Evolutionary conservation across 1,140 invertebrate genomes (phyloP).

Genomic region (Trypoxylus dichotomus): DNA sequence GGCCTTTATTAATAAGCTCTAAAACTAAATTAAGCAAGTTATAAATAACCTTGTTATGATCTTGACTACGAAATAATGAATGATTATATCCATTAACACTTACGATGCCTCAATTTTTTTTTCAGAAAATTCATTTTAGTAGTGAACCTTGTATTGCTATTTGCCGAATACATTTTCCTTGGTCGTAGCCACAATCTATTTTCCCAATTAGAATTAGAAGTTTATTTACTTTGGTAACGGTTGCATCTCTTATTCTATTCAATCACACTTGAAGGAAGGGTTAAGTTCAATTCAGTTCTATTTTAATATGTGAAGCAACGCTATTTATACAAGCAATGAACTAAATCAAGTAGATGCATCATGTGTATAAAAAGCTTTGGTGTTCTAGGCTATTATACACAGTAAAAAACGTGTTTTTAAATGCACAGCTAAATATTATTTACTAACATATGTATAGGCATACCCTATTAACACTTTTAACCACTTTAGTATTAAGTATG

Average conservation of each 20-base stretch:
- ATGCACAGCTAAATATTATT: no score
- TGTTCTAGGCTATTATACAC: neutral
- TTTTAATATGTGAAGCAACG: neutral
- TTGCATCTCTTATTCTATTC: neutral
- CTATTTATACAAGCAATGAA: slow-evolving; percentile 12
- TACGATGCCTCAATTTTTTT: no score
- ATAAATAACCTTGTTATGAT: no score
- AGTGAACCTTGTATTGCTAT: no score
- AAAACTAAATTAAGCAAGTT: neutral
- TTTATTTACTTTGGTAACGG: neutral
- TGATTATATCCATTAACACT: no score
- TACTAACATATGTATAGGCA: no score
- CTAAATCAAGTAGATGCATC: neutral
- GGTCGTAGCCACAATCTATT: neutral
- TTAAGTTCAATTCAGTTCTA: neutral
- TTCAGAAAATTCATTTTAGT: no score
- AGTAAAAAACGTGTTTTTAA: neutral
- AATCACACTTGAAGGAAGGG: neutral
- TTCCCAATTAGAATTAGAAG: neutral
- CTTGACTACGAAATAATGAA: no score
- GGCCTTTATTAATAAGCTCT: neutral
- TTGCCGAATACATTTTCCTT: neutral
- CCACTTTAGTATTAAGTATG: no score
- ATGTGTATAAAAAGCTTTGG: neutral
- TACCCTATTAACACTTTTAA: no score